A percentile compares a stretch with the other conserved stretches of the same genome.
These are phyloP conservation scores for Hololepta plana DNA, from an alignment of 2,888 invertebrate genomes.

Conservation along the genomic window DNA sequence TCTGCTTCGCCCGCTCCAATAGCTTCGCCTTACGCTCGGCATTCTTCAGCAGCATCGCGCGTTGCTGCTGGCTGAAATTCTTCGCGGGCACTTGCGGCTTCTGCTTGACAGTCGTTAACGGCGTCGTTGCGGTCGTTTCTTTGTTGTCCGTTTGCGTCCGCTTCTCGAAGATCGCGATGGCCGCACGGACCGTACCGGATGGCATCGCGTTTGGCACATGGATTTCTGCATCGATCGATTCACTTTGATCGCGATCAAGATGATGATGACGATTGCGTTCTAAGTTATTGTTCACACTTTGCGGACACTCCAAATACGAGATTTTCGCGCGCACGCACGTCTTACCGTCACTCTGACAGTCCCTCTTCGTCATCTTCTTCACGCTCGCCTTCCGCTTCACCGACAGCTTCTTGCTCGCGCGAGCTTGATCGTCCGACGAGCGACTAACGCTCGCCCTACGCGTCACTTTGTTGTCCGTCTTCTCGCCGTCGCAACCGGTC, in stretches of 20 bases:
- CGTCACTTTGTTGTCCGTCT: neutral
- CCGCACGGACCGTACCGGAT: conserved; percentile 17
- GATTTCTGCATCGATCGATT: conserved; percentile 1
- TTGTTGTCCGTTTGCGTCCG: conserved; percentile 9
- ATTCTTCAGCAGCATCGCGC: conserved; percentile 3
- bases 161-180: conserved; percentile 24
- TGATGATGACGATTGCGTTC: too few species aligned
- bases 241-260: too few species aligned
- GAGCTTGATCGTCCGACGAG: too few species aligned
- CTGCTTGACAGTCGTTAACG: conserved; percentile 21
- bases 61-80: conserved; percentile 23
- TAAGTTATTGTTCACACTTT: conserved; percentile 16
- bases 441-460: too few species aligned
- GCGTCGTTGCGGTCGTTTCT: conserved; percentile 19
- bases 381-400: conserved; percentile 29
- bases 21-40: neutral
- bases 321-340: conserved; percentile 12
- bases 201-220: neutral
- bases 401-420: conserved; percentile 13
- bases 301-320: conserved; percentile 9
- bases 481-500: too few species aligned
- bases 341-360: conserved; percentile 19
- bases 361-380: conserved; percentile 19
- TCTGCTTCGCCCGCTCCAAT: conserved; percentile 1
- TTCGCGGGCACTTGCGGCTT: conserved; percentile 44